Base-by-base conservation (phyloP, 1,140 invertebrate genomes). In the Oryctes rhinoceros region DNA sequence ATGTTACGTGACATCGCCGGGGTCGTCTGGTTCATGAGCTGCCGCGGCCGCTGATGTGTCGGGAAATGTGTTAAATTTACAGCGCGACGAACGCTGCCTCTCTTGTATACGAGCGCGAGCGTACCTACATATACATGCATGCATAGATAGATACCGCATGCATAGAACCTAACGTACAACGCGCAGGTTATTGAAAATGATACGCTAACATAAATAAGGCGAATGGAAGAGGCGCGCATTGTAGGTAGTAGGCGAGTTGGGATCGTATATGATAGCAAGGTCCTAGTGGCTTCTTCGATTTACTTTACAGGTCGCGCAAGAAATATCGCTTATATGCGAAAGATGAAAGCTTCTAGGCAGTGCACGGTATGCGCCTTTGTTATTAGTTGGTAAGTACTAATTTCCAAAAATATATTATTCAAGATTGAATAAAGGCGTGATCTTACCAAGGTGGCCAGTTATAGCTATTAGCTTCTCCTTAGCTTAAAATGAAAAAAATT, bases 1-100 rank as follows among this genome's bases (percentile, higher is more conserved):
- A 81, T 80, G 76, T 80, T 77, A 79, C 71, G 78, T 80, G 81
- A 79, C 81, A 78, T 62, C 47, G 67, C 9, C 39, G 78, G 79
- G 81, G 78, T 81, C 81, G 74, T 80, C 49, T 47, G 71, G 78
- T 79, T 77, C 78, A 78, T 71, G 81, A 77, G 67, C 37, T 20
- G 48, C 20, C 49, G 47, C 35, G 74, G 76, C 48, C 53, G 11
- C 37, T 59, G 78, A 49, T n/a, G 78, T 62, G 39, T 35, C 24
- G 49, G 35, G 37, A 65, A 79, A 79, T 78, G 76, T 79, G 65
- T 79, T 65, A 30, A 59, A 78, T 59, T 78, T 78, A 59, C 47
- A 44, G 18, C 76, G 18, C 76, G 49, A 10, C 44, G 76, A 78
- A 49, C 13, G 39, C 44, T 78, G 37, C 48, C 18, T 71, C 0